Evolutionary conservation across 2,797 vertebrate species (phyloP).

Genomic region (Crocidura indochinensis): DNA sequence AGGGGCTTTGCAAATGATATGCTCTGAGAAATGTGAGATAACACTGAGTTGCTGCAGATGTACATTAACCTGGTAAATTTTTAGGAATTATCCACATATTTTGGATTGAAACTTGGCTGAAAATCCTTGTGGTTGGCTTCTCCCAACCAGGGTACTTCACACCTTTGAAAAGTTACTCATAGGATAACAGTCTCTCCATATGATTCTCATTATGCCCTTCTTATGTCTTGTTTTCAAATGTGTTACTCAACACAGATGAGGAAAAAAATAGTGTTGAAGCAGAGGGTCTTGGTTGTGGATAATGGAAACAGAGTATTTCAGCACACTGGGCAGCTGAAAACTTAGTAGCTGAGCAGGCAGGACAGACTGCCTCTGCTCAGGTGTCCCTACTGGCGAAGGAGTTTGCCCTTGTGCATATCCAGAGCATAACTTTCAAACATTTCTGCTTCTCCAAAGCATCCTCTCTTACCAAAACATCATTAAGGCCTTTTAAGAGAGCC

Average conservation of each 20-base stretch:
- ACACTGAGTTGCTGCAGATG: neutral
- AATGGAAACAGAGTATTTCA: neutral
- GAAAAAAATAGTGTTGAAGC: neutral
- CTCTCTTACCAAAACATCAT: conserved; percentile 65
- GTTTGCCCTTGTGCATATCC: neutral
- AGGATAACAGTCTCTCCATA: conserved; percentile 26
- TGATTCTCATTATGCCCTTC: neutral
- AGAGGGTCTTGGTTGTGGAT: conserved; percentile 18
- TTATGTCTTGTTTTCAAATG: neutral
- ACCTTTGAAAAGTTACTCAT: conserved; percentile 67
- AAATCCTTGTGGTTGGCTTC: conserved; percentile 31
- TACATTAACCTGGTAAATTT: neutral
- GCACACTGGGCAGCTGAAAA: neutral
- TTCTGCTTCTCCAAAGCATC: conserved; percentile 65
- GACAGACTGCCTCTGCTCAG: conserved; percentile 6
- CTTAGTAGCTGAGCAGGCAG: neutral
- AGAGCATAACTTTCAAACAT: conserved; percentile 46
- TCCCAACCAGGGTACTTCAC: neutral
- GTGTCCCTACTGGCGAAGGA: neutral
- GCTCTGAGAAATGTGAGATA: neutral
- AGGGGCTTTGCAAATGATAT: conserved; percentile 33
- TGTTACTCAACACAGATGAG: neutral
- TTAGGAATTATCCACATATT: neutral
- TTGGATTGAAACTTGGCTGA: conserved; percentile 34
- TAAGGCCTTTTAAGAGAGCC: conserved; percentile 80